phyloP scores from a whole-genome alignment of 2,113 vertebrate genomes.

The Oncorhynchus clarkii region DNA sequence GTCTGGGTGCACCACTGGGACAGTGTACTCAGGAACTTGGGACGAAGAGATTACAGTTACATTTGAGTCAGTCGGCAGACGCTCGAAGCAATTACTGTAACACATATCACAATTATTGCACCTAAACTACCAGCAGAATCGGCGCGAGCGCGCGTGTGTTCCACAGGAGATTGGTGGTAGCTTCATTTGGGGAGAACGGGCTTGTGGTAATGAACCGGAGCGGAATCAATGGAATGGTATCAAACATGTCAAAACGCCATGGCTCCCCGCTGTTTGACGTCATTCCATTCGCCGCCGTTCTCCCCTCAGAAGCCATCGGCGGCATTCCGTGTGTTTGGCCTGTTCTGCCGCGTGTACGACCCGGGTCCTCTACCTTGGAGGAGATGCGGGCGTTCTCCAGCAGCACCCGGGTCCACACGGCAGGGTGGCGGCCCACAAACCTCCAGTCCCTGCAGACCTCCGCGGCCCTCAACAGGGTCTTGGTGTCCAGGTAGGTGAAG shows the following conservation, averaged over 20 bases:
- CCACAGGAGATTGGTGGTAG: no score
- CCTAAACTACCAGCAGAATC: background rate
- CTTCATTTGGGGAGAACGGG: no score
- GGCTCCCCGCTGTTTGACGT: no score
- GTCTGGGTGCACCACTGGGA: conserved; percentile 99
- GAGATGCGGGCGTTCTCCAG: conserved; percentile 94
- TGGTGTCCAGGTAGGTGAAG: conserved; percentile 97
- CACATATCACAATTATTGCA: no score
- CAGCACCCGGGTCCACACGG: conserved; percentile 94
- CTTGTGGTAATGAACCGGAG: no score
- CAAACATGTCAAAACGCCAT: no score
- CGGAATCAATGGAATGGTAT: no score
- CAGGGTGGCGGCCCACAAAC: conserved; percentile 93
- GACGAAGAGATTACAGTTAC: background rate
- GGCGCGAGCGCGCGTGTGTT: background rate
- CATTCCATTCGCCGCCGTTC: no score
- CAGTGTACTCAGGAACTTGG: conserved; percentile 92
- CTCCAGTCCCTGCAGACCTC: conserved; percentile 97
- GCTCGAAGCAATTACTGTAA: no score
- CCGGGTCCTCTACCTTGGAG: conserved; percentile 80
- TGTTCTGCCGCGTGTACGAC: background rate
- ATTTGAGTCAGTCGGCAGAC: no score
- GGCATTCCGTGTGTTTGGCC: background rate
- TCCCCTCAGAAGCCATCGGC: no score
- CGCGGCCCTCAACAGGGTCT: conserved; percentile 85